Percentiles rank a stretch among this genome's conserved stretches.
Evolutionary conservation across 1,140 invertebrate genomes (phyloP).

Genomic region (Drosophila parabipectinata): DNA sequence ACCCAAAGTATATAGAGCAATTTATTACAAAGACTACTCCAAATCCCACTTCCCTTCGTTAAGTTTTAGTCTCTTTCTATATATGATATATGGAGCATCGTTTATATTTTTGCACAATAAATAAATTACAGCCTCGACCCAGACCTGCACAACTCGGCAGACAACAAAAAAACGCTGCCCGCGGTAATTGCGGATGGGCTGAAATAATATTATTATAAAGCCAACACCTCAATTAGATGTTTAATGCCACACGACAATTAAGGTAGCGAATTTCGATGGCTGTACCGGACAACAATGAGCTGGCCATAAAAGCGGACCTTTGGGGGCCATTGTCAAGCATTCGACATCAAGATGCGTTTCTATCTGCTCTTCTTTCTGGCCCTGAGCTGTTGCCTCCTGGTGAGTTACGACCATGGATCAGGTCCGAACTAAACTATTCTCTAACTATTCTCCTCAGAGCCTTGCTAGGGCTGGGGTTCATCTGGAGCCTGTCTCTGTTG

Average conservation of each 20-base stretch:
- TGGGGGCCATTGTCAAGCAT: conserved; percentile 59
- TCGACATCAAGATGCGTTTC: conserved; percentile 61
- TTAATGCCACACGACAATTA: conserved; percentile 63
- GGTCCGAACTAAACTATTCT: not conserved
- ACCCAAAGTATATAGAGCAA: too few relatives aligned
- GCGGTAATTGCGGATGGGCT: conserved; percentile 50
- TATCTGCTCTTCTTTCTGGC: conserved; percentile 46
- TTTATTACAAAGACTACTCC: too few relatives aligned
- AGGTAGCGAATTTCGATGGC: conserved; percentile 17
- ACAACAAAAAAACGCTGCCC: conserved; percentile 35
- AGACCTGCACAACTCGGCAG: conserved; percentile 2
- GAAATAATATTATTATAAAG: conserved; percentile 42
- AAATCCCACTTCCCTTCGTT: too few relatives aligned
- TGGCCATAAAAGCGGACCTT: conserved; percentile 50
- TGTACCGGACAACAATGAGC: not conserved
- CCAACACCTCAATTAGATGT: conserved; percentile 59
- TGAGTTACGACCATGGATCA: conserved; percentile 7
- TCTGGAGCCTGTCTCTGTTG: conserved; percentile 1
- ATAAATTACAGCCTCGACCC: conserved; percentile 3
- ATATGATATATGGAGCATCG: not conserved
- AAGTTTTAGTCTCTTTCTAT: too few relatives aligned
- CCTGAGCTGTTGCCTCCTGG: conserved; percentile 54
- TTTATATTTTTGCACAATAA: not conserved
- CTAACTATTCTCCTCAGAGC: conserved; percentile 26
- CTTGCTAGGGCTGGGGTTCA: conserved; percentile 20